Evolutionary conservation across 2,797 vertebrate genomes (phyloP).

Genomic region (Sebastiscus albofasciatus): DNA sequence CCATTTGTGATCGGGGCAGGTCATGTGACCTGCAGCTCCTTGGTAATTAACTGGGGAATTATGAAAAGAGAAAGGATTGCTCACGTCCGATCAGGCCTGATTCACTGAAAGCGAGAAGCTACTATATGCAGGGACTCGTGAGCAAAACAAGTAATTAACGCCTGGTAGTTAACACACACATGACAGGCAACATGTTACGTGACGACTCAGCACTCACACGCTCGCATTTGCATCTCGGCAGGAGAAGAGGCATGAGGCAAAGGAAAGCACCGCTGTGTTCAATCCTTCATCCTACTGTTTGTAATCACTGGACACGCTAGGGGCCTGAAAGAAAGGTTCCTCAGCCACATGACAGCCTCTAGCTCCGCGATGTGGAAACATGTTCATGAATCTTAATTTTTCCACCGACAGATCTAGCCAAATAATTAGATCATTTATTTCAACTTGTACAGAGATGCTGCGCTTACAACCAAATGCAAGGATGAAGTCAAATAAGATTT

Average conservation of each 20-base stretch:
- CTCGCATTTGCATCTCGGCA: conserved; percentile 50
- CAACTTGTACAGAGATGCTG: conserved; percentile 25
- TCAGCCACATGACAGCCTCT: conserved; percentile 50
- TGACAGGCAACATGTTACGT: conserved; percentile 47
- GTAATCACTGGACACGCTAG: conserved; percentile 56
- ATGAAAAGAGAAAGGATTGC: conserved; percentile 14
- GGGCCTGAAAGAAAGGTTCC: conserved; percentile 40
- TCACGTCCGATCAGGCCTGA: conserved; percentile 2
- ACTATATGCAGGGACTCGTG: conserved; percentile 21
- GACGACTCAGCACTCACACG: conserved; percentile 29
- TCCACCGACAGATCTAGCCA: conserved; percentile 17
- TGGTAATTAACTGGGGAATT: conserved; percentile 42
- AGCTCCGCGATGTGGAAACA: conserved; percentile 39
- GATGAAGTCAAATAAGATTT: conserved; percentile 18
- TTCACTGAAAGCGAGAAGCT: conserved; percentile 18
- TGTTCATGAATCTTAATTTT: conserved; percentile 48
- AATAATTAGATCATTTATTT: conserved; percentile 34
- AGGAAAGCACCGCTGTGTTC: conserved; percentile 40
- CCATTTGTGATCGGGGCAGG: conserved; percentile 47
- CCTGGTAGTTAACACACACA: conserved; percentile 39
- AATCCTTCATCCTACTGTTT: conserved; percentile 44
- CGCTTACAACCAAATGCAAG: conserved; percentile 22
- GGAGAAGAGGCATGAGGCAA: conserved; percentile 35
- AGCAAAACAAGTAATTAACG: conserved; percentile 66
- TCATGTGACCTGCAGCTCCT: conserved; percentile 51